Base-by-base conservation (phyloP, 2,797 vertebrate genomes). In the Distichodus sexfasciatus region DNA sequence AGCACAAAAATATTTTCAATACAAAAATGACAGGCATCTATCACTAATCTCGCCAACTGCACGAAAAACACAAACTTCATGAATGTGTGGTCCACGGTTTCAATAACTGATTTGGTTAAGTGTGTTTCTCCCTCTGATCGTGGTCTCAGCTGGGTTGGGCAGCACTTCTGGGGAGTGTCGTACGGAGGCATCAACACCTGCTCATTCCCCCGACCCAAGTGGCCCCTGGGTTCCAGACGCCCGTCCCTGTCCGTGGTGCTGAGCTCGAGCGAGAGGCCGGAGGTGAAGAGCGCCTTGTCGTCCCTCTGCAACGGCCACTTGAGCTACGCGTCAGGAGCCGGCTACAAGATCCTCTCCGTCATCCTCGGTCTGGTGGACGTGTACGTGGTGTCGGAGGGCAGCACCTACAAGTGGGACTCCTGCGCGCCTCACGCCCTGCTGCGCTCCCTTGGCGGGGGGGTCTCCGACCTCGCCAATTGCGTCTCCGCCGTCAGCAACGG, bases 341-440 rank as follows among this genome's bases (percentile, higher is more conserved):
- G 94, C 6, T 95, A 92, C 83, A 95, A 96, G 85, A 87, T 92
- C 80, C 88, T 96, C 28, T 95, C 94, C 28, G 94, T 95, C 14
- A 88, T 94, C n/a, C 91, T 88, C 75, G 93, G 91, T 67, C 85
- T 94, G 12, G 92, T 86, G 2, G 93, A 94, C 14, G 74, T 88
- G 51, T 96, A 95, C 29, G 81, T 96, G 48, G 91, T 94, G 61
- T 95, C 94, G 0, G 92, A 95, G 74, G 92, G 93, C 4, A 94
- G 91, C 85, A 96, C 93, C 2, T 96, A 91, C 51, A 96, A 94
- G 73, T 96, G 94, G 94, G 94, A 96, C 86, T 92, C 92, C 0
- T 96, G 94, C 3, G 93, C 91, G 2, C 90, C 92, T 3, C 94
- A 95, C 1, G 94, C 91, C 28, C 80, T 96, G 31, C 90, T 96